phyloP scores from a whole-genome alignment of 1,140 invertebrate species.

The Ylistrum balloti region DNA sequence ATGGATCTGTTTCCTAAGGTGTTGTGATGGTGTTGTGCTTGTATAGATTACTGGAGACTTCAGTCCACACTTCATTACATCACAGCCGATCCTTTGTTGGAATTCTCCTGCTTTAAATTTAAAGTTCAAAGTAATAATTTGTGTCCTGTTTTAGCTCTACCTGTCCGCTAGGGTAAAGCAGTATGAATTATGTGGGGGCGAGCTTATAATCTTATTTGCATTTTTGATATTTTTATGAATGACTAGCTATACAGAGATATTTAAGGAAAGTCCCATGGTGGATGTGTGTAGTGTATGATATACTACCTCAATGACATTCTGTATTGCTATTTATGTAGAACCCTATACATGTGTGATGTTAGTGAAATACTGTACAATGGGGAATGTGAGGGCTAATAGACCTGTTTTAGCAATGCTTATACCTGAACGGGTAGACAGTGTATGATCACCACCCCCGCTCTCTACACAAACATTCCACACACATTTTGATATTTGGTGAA shows the following conservation, averaged over 20 bases:
- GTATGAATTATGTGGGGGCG: neutral
- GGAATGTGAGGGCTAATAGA: neutral
- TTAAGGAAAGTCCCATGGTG: conserved; percentile 13
- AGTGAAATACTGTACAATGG: neutral
- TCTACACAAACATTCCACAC: neutral
- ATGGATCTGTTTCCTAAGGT: neutral
- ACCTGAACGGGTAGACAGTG: neutral
- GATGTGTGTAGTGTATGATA: neutral
- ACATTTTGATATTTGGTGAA: neutral
- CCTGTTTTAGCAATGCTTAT: neutral
- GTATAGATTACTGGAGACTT: no score
- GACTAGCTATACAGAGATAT: neutral
- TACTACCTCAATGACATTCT: neutral
- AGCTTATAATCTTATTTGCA: conserved; percentile 30
- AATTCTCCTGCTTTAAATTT: neutral
- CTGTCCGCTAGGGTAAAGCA: neutral
- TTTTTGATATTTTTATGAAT: conserved; percentile 31
- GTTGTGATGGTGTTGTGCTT: neutral
- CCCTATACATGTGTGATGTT: neutral
- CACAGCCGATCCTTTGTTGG: neutral
- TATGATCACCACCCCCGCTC: neutral
- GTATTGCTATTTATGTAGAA: neutral
- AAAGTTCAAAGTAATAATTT: neutral
- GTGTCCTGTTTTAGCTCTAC: neutral
- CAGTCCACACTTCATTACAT: neutral